A percentile compares a stretch with the other conserved stretches of the same genome.
These are phyloP conservation scores for Promerops cafer DNA, from an alignment of 2,113 vertebrate genomes.

Conservation along the genomic window DNA sequence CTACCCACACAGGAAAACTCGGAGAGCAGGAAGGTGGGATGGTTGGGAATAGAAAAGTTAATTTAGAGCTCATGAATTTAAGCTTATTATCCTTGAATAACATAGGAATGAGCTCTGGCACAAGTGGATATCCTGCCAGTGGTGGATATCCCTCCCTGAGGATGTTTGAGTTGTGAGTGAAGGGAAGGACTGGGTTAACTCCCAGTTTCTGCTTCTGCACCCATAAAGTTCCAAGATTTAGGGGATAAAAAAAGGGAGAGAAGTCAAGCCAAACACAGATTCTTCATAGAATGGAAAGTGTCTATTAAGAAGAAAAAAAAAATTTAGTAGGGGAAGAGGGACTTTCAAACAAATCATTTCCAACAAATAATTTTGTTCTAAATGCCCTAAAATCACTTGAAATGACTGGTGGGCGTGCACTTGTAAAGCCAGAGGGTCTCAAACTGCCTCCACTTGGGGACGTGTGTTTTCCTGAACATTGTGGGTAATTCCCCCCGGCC, in stretches of 20 bases:
- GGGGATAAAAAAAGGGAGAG: not conserved
- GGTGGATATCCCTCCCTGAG: not conserved
- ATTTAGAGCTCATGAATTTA: not conserved
- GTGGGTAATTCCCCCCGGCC: not conserved
- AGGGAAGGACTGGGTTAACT: not conserved
- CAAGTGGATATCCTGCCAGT: too few relatives aligned
- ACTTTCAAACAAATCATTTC: not conserved
- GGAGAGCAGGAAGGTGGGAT: not conserved
- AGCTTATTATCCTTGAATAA: not conserved
- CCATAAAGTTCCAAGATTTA: not conserved
- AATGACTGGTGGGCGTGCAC: not conserved
- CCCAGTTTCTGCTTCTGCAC: not conserved
- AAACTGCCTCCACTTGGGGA: not conserved
- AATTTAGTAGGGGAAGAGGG: not conserved
- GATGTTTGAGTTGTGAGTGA: not conserved
- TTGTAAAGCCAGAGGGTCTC: not conserved
- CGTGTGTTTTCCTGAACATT: not conserved
- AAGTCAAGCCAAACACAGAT: not conserved
- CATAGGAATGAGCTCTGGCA: not conserved
- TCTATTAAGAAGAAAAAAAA: not conserved
- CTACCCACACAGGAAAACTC: fast-evolving
- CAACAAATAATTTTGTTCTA: not conserved
- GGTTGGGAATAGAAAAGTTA: not conserved
- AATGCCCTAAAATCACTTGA: not conserved
- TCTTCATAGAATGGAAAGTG: not conserved